Conservation (phyloP, 2,888 invertebrate species). For the Lottia scabra region DNA sequence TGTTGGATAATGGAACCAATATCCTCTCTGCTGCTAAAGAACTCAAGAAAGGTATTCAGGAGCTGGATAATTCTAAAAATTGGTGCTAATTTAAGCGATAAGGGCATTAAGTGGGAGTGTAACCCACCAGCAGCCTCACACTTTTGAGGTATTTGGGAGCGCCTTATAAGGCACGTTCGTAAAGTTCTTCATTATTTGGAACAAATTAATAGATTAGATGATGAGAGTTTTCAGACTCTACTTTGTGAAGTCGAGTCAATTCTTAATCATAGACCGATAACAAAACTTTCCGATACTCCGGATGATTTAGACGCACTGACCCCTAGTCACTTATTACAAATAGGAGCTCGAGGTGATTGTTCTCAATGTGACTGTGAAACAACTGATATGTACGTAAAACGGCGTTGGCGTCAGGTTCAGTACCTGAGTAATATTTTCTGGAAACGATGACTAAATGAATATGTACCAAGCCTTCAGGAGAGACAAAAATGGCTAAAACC, state of each 20-base stretch:
- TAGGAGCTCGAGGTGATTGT: neutral
- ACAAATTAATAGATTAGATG: conserved; percentile 23
- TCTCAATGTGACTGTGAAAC: conserved; percentile 24
- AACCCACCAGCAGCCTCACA: conserved; percentile 34
- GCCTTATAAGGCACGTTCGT: conserved; percentile 27
- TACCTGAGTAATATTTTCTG: conserved; percentile 32
- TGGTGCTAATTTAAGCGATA: conserved; percentile 15
- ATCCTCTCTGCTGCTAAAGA: conserved; percentile 29
- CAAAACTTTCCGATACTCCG: conserved; percentile 17
- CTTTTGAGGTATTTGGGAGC: conserved; percentile 35
- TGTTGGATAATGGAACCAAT: conserved; percentile 30
- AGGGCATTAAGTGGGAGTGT: conserved; percentile 28
- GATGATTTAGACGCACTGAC: conserved; percentile 26
- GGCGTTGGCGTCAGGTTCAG: conserved; percentile 36
- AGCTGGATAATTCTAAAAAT: conserved; percentile 24
- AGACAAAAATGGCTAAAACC: conserved; percentile 19
- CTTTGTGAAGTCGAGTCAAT: conserved; percentile 32
- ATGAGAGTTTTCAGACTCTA: conserved; percentile 27
- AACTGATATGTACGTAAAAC: conserved; percentile 19
- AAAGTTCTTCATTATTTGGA: conserved; percentile 20
- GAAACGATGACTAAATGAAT: conserved; percentile 23
- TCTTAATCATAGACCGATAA: conserved; percentile 29
- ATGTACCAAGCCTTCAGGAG: conserved; percentile 21
- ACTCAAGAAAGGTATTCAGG: conserved; percentile 19
- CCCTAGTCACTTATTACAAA: conserved; percentile 30